Base-by-base conservation (phyloP, 2,888 invertebrate species). In the Andrena bicolor region DNA sequence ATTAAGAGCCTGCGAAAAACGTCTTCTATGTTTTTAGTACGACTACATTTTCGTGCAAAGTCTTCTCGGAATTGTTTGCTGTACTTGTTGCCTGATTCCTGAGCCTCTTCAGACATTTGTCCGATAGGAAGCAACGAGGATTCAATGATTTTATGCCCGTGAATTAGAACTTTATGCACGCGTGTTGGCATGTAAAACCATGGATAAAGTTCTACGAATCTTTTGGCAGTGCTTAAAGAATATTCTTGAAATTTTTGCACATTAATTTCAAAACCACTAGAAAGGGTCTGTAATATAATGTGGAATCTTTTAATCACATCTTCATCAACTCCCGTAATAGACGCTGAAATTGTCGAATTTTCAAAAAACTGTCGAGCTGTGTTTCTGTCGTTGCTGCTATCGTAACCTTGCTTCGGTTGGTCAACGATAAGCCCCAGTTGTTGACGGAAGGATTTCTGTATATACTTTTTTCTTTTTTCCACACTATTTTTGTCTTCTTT, bases 401-500 rank as follows among this genome's bases (percentile, higher is more conserved):
- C 70, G 32, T 28, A 71, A 6, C 58, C 70, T n/a, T 60, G 30
- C 13, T 60, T 61, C 13, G 70, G 70, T 10, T 20, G 41, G 20
- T 60, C 60, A 10, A 61, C 48, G 20, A 71, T 5, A n/a, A 71
- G 28, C 10, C 60, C 48, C 26, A 65, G 7, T 28, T 48, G 65
- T 8, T 8, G 7, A 20, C 51, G 49, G 20, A 61, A 48, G 32
- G 20, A 48, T 20, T 61, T 30, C n/a, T 65, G 49, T 8, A 71
- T 60, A 56, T 23, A n/a, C 10, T 32, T 53, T 68, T 56, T 68
- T 30, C 32, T 6, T 80, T 30, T 20, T 77, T n/a, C 65, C 85
- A 83, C 5, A 84, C 84, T 56, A 65, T 79, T 69, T 10, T 78
- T 69, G 32, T 68, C 7, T 23, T 49, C 28, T 13, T 49, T 35